phyloP scores from a whole-genome alignment of 2,113 vertebrate genomes.

The Takifugu bimaculatus region DNA sequence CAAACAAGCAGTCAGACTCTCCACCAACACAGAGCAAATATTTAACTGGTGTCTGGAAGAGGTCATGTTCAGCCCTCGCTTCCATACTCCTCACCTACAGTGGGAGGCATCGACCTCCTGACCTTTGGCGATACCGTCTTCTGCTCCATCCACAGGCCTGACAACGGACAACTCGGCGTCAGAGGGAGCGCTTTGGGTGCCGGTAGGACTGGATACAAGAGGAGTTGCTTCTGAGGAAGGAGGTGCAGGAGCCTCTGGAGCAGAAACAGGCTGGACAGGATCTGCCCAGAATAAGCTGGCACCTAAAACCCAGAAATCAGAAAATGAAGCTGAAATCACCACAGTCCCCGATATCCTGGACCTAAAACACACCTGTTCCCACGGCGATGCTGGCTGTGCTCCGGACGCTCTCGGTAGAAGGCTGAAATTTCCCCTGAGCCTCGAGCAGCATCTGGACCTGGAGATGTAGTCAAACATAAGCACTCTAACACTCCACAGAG shows the following conservation, averaged over 20 bases:
- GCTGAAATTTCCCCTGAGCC: conserved; percentile 75
- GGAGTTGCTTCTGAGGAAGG: conserved; percentile 4
- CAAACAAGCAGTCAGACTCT: neutral
- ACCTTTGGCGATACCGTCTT: neutral
- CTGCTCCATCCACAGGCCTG: neutral
- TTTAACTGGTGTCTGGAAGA: no score
- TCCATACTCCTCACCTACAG: conserved; percentile 30
- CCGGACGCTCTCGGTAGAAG: conserved; percentile 30
- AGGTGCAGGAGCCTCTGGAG: conserved; percentile 6
- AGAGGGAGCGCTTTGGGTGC: conserved; percentile 30
- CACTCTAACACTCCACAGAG: no score
- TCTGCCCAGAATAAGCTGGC: conserved; percentile 88
- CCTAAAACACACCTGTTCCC: conserved; percentile 81
- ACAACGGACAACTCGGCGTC: neutral
- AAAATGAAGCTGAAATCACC: no score
- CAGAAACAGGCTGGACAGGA: conserved; percentile 36
- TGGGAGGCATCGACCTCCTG: conserved; percentile 8
- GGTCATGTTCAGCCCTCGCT: no score
- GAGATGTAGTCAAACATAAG: neutral
- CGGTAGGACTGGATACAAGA: conserved; percentile 68
- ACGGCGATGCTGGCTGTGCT: conserved; percentile 88
- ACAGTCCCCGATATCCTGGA: neutral
- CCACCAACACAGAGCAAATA: neutral
- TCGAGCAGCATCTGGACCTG: conserved; percentile 92
- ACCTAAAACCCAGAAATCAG: conserved; percentile 66